Base-by-base conservation (phyloP, 2,797 vertebrate genomes). In the Sebastes kiyomatsui region DNA sequence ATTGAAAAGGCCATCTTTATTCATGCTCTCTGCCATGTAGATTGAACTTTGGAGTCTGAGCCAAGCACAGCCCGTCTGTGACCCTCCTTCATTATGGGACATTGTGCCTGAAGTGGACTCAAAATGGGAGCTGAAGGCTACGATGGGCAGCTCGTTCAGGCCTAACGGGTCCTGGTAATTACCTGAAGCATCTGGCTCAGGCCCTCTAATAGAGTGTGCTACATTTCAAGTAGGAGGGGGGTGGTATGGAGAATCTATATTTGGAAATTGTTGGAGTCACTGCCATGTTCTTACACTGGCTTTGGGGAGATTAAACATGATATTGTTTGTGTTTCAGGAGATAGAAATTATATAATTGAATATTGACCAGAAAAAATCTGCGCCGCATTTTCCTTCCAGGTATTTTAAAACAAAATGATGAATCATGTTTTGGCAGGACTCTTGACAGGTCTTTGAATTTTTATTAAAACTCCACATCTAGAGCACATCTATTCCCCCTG, bases 21-120 rank as follows among this genome's bases (percentile, higher is more conserved):
- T 92, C 84, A 90, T 84, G 84, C 81, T 77, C 69, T 77, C 86
- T 87, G 88, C 83, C 83, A 77, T 84, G 67, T 80, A 88, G 87
- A 90, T 91, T 86, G 82, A 93, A 89, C 85, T 92, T 86, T 82
- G 66, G 76, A 87, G 81, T 76, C 80, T 56, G 67, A 90, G 87
- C 82, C 58, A 25, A 84, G 80, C 83, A 52, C 73, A 77, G 77
- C 73, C 76, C 7, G 65, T 20, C 76, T 86, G 80, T 85, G 87
- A 84, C 88, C 83, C 83, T 81, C 72, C 77, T 88, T 92, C 86
- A 94, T 95, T 94, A 92, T 74, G 49, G 81, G 78, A 89, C 86
- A 79, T 88, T 90, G 88, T 89, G 90, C 72, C 72, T 86, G 84
- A 92, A 93, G 90, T 91, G 84, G 87, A 81, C 84, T 90, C 72